phyloP scores from a whole-genome alignment of 2,888 invertebrate species.

The Liopterus haemorrhoidalis region DNA sequence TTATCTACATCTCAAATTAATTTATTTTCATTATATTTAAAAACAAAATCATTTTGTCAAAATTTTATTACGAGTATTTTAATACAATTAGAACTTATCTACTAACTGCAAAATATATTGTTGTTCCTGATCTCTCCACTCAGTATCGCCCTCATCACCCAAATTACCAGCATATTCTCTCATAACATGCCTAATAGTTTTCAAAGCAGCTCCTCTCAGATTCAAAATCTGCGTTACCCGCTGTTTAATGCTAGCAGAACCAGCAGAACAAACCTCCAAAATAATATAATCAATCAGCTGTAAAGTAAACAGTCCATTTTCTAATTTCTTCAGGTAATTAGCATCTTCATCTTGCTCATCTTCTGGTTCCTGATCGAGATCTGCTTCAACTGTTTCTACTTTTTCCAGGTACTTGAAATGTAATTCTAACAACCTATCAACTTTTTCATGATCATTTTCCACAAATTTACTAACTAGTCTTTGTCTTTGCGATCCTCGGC shows the following conservation, averaged over 20 bases:
- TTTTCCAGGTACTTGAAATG: constrained; percentile 96
- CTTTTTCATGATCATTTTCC: constrained; percentile 97
- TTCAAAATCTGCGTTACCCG: constrained; percentile 84
- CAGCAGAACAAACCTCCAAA: constrained; percentile 70
- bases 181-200: constrained; percentile 90
- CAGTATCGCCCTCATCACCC: constrained; percentile 80
- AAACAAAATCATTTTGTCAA: no score
- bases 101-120: constrained; percentile 87
- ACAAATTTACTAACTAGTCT: constrained; percentile 90
- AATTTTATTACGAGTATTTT: no score
- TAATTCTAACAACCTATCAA: constrained; percentile 90
- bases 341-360: constrained; percentile 64
- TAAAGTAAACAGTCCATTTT: constrained; percentile 92
- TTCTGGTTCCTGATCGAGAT: constrained; percentile 56
- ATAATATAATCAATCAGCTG: constrained; percentile 90
- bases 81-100: constrained; percentile 83
- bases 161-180: constrained; percentile 94
- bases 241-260: constrained; percentile 69
- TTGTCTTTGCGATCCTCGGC: constrained; percentile 83
- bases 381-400: constrained; percentile 76
- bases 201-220: constrained; percentile 82
- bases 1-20: no score
- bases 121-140: constrained; percentile 83
- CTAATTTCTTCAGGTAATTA: constrained; percentile 80
- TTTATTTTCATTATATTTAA: no score